phyloP scores from a whole-genome alignment of 2,888 invertebrate species.

The Meta bourneti region DNA sequence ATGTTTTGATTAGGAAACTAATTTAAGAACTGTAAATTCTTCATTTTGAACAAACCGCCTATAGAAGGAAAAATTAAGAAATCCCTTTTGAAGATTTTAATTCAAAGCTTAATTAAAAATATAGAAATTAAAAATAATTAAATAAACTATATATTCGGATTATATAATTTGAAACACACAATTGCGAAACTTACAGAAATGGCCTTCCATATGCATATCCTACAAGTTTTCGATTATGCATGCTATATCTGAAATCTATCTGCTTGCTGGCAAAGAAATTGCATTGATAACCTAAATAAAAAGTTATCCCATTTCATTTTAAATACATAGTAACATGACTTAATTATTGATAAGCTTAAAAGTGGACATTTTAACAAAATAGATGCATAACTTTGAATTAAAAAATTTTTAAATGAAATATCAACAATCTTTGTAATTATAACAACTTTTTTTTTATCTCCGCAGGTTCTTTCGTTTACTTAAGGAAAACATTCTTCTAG shows the following conservation, averaged over 20 bases:
- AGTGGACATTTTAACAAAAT: background rate
- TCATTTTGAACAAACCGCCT: no score
- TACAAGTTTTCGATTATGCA: background rate
- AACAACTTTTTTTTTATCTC: no score
- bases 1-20: no score
- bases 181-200: background rate
- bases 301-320: background rate
- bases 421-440: no score
- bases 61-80: no score
- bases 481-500: no score
- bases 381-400: background rate
- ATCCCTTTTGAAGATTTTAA: no score
- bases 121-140: background rate
- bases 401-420: background rate
- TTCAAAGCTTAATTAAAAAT: background rate
- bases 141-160: background rate
- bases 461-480: no score
- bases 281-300: conserved; percentile 1
- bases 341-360: background rate
- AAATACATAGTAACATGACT: conserved; percentile 1
- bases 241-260: background rate
- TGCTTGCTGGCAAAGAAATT: background rate
- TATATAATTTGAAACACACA: conserved; percentile 1
- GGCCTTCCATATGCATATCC: background rate
- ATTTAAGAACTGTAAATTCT: no score